Conservation (phyloP, 2,888 invertebrate species). For the Drosophila anomelani region DNA sequence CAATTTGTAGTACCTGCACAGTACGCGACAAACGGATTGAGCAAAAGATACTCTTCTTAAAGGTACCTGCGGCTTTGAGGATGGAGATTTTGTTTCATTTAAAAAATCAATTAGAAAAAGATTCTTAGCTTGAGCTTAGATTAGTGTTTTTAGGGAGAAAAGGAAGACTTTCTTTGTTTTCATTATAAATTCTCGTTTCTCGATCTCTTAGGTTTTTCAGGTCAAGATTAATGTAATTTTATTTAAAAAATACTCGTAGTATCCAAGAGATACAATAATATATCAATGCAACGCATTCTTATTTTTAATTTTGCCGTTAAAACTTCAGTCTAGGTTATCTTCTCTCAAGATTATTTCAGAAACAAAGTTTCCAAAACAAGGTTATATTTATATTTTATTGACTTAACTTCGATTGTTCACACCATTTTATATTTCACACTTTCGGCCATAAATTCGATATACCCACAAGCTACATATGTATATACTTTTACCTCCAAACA, state of each 20-base stretch:
- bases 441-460: constrained; percentile 23
- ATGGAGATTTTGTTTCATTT: not conserved
- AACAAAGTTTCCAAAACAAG: not conserved
- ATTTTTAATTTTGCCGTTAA: too few species aligned
- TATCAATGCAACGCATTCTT: too few species aligned
- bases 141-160: not conserved
- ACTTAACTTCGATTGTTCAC: not conserved
- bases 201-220: not conserved
- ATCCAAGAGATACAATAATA: not conserved
- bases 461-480: too few species aligned
- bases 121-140: not conserved
- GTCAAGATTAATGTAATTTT: too few species aligned
- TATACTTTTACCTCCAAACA: constrained; percentile 36
- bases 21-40: constrained; percentile 27
- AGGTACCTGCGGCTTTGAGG: not conserved
- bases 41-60: not conserved
- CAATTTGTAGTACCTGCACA: constrained; percentile 47
- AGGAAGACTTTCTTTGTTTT: not conserved
- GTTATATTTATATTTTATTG: not conserved
- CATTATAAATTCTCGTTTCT: not conserved
- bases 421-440: constrained; percentile 42
- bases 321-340: too few species aligned
- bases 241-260: not conserved
- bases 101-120: not conserved
- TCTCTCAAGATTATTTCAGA: too few species aligned